These are phyloP conservation scores for Tor tambroides DNA, from an alignment of 2,113 vertebrate genomes.

Conservation along the genomic window DNA sequence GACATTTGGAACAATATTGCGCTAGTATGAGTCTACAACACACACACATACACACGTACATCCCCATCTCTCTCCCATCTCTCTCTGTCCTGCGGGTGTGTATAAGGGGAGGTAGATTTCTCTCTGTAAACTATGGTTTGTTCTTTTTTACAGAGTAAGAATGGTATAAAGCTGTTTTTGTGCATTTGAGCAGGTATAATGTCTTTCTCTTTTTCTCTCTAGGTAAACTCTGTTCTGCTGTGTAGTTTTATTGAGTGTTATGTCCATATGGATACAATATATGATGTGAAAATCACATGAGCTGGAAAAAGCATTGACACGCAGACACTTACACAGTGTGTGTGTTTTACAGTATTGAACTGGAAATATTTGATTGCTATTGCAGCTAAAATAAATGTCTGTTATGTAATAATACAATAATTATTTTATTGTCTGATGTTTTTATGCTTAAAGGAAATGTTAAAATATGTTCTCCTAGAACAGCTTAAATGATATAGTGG, in stretches of 20 bases:
- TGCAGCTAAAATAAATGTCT: conserved; percentile 1
- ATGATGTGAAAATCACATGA: conserved; percentile 2
- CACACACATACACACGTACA: background rate
- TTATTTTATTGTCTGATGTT: background rate
- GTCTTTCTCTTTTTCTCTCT: background rate
- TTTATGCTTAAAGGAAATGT: background rate
- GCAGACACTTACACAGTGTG: background rate
- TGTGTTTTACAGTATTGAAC: conserved; percentile 40
- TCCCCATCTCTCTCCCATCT: conserved; percentile 17
- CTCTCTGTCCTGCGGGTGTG: conserved; percentile 10
- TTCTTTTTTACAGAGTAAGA: background rate
- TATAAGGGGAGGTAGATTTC: background rate
- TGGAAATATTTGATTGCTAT: background rate
- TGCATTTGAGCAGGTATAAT: conserved; percentile 21
- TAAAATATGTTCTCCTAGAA: background rate
- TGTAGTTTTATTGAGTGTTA: conserved; percentile 19
- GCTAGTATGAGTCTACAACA: conserved; percentile 54
- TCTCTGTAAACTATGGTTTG: background rate
- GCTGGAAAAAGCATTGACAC: background rate
- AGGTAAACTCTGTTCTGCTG: background rate
- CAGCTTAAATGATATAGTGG: background rate
- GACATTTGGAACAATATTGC: conserved; percentile 81
- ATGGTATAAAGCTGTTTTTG: conserved; percentile 5
- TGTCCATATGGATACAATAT: conserved; percentile 27
- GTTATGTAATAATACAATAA: background rate